A percentile compares a stretch with the other conserved stretches of the same genome.
Evolutionary conservation across 64 coral and sea anemone species (phyloP).

Genomic region (Dendronephthya gigantea): DNA sequence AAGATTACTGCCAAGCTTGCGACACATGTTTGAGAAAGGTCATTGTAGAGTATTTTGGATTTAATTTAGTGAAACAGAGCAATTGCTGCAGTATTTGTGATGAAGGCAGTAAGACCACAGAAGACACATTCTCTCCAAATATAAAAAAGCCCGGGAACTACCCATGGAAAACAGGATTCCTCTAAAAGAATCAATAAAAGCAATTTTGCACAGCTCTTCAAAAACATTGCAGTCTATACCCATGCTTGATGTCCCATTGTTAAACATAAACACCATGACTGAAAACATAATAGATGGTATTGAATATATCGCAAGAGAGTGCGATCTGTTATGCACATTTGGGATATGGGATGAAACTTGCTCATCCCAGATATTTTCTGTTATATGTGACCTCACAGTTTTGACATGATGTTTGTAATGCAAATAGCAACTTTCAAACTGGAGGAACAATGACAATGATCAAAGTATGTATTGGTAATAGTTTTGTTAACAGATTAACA

Average conservation of each 20-base stretch:
- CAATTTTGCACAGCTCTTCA: too few relatives aligned
- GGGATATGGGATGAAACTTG: slow-evolving; percentile 34
- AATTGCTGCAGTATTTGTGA: slow-evolving; percentile 53
- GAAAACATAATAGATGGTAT: slow-evolving; percentile 36
- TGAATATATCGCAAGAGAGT: slow-evolving; percentile 37
- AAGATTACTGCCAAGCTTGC: slow-evolving; percentile 29
- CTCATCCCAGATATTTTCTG: slow-evolving; percentile 37
- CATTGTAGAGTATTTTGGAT: slow-evolving; percentile 52
- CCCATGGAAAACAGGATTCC: too few relatives aligned
- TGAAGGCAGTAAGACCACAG: not conserved
- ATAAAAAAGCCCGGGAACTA: too few relatives aligned
- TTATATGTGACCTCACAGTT: slow-evolving; percentile 1
- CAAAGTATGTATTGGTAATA: too few relatives aligned
- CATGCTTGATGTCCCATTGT: too few relatives aligned
- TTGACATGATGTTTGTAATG: too few relatives aligned
- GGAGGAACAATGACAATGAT: too few relatives aligned
- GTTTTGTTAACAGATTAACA: too few relatives aligned
- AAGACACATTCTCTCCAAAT: too few relatives aligned
- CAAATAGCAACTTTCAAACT: too few relatives aligned
- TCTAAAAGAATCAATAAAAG: too few relatives aligned
- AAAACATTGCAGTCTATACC: too few relatives aligned
- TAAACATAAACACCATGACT: not conserved
- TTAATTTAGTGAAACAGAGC: slow-evolving; percentile 26
- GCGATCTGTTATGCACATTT: slow-evolving; percentile 25
- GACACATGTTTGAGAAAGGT: slow-evolving; percentile 41